Conservation (phyloP, 2,888 invertebrate genomes). For the Habrosyne pyritoides region DNA sequence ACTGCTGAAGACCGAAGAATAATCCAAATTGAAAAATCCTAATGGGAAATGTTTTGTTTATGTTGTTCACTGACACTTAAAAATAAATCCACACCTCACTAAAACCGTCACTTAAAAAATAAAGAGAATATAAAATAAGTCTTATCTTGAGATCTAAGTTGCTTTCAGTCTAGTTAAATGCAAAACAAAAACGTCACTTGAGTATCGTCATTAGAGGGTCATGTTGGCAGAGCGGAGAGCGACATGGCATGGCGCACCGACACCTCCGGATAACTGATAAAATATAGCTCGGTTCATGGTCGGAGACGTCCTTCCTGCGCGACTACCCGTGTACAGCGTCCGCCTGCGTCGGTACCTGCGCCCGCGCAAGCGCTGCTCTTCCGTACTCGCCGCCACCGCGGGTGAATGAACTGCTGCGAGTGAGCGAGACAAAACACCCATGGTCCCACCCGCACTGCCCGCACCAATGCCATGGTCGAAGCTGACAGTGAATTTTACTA, state of each 20-base stretch:
- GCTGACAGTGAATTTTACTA: conserved; percentile 65
- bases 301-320: conserved; percentile 77
- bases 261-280: conserved; percentile 80
- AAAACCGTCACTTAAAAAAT: conserved; percentile 72
- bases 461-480: conserved; percentile 77
- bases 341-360: conserved; percentile 60
- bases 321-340: conserved; percentile 60
- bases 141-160: conserved; percentile 82
- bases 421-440: conserved; percentile 58
- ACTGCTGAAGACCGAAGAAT: conserved; percentile 43
- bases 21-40: conserved; percentile 70
- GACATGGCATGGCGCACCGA: conserved; percentile 73
- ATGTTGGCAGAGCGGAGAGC: conserved; percentile 59
- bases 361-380: conserved; percentile 52
- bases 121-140: conserved; percentile 67
- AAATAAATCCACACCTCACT: conserved; percentile 74
- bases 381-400: conserved; percentile 64
- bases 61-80: conserved; percentile 69
- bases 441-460: conserved; percentile 31
- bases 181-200: conserved; percentile 63
- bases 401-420: conserved; percentile 79
- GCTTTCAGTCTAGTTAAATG: conserved; percentile 79
- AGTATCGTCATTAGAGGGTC: conserved; percentile 64
- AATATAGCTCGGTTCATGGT: conserved; percentile 77
- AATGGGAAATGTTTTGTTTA: conserved; percentile 56